Evolutionary conservation across 1,140 invertebrate species (phyloP), one percentile per base, ranked within the genome.

Genomic region (Rhysida immarginata): DNA sequence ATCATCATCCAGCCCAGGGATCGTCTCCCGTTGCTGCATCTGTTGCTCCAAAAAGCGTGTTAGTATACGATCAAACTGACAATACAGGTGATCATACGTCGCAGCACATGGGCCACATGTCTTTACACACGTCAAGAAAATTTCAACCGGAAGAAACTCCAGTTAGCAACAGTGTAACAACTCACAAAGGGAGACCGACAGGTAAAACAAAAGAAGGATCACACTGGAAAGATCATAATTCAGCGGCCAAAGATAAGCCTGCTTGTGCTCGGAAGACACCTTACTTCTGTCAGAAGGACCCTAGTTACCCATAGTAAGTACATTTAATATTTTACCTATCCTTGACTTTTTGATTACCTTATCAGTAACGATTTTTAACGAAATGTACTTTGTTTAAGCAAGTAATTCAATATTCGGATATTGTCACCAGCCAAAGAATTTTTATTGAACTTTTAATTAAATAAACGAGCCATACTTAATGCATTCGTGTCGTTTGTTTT

Each of bases 241-340:
- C 5, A 8, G 5, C 29, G 5, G 5, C 29, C 29, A 35, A 35
- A 16, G 5, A 35, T 8, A 35, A 35, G 29, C 49, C 49, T 11
- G 3, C 26, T 27, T 51, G 49, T 27, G 49, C 49, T 5, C 13
- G 26, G 13, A 3, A 11, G 3, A 3, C 24, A 8, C 8, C 24
- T 20, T 11, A 5, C 24, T 51, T 25, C 20, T 51, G 49, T 27
- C 11, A 25, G 24, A n/a, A 16, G 13, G 49, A 51, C 26, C 26
- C 23, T 13, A 5, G 13, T 26, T 51, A 51, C 20, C 49, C 49
- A 11, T 8, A 51, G 49, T 51, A 51, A 51, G 49, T 46, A 46
- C 16, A 5, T 35, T 35, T 35, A 8, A 16, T 35, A 35, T 35
- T n/a, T n/a, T n/a, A n/a, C n/a, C n/a, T n/a, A n/a, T n/a, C n/a